These are phyloP conservation scores for Neostethus bicornis DNA, from an alignment of 2,797 vertebrate species.

Conservation along the genomic window DNA sequence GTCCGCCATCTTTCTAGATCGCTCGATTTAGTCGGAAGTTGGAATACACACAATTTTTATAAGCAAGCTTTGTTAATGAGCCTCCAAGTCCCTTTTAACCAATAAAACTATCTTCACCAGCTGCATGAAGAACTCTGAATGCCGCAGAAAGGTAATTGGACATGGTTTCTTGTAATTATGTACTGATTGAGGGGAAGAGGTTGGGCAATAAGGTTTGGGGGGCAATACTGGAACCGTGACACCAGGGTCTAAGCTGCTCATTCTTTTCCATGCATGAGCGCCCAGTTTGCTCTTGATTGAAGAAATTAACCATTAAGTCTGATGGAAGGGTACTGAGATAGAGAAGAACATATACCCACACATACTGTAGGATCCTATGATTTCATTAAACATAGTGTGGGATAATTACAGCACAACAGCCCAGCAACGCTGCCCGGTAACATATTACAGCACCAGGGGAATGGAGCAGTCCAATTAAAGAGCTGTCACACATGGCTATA, in stretches of 20 bases:
- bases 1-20: no score
- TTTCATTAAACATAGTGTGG: slow-evolving; percentile 61
- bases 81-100: background rate
- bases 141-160: slow-evolving; percentile 53
- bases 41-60: no score
- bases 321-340: slow-evolving; percentile 33
- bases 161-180: slow-evolving; percentile 53
- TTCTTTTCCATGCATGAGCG: slow-evolving; percentile 48
- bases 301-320: slow-evolving; percentile 45
- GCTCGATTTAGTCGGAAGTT: no score
- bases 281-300: slow-evolving; percentile 51
- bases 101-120: slow-evolving; percentile 23
- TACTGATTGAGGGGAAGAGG: slow-evolving; percentile 28
- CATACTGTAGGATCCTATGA: slow-evolving; percentile 32
- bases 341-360: slow-evolving; percentile 42
- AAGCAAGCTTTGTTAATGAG: no score
- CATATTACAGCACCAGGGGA: slow-evolving; percentile 55
- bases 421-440: slow-evolving; percentile 55
- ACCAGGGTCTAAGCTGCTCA: slow-evolving; percentile 33
- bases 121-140: slow-evolving; percentile 45
- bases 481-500: slow-evolving; percentile 71
- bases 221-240: slow-evolving; percentile 40
- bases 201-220: no score
- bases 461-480: slow-evolving; percentile 73
- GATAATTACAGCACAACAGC: slow-evolving; percentile 68